Base-by-base conservation (phyloP, 2,888 invertebrate species). In the Notocelia uddmanniana region DNA sequence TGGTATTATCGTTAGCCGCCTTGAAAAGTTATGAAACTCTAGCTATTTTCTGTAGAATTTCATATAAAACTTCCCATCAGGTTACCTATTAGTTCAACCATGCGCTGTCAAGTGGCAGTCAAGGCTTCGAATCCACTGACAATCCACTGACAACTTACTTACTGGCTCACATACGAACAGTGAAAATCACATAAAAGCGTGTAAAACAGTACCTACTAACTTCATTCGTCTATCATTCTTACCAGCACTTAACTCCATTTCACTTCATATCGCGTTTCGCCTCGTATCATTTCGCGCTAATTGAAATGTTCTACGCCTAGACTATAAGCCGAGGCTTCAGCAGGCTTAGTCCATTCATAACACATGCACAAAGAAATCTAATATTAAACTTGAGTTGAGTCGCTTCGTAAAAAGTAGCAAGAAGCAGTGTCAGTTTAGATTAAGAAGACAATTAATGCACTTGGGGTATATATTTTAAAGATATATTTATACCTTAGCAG, bases 311-410 rank as follows among this genome's bases (percentile, higher is more conserved):
- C 45, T 8, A 45, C 8, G 15, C 8, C 45, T 45, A 45, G n/a
- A 45, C 45, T 45, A 45, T 45, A 45, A n/a, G 45, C 45, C 5
- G 6, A 45, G 45, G 41, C 21, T 11, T 41, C 34, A 54, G 50
- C 48, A 34, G 45, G 21, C n/a, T 15, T 8, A 48, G 67, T 59
- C 66, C 72, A 72, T 73, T 74, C 67, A 73, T 72, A 73, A 70
- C 70, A 84, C 82, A 80, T 83, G 85, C 81, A 81, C 83, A 77
- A 76, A 78, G 74, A 80, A 75, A 74, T 82, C 77, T 84, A 85
- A 86, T 89, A 89, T 88, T 89, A 89, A 88, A 88, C 83, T 85
- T 80, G 80, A 73, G 76, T 76, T 77, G 76, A 76, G 19, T 52
- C 34, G 76, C 74, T 74, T 73, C 79, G 82, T 87, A 88, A 88